These are phyloP conservation scores for Neopelma chrysocephalum DNA, from an alignment of 2,797 vertebrate species.

Conservation along the genomic window DNA sequence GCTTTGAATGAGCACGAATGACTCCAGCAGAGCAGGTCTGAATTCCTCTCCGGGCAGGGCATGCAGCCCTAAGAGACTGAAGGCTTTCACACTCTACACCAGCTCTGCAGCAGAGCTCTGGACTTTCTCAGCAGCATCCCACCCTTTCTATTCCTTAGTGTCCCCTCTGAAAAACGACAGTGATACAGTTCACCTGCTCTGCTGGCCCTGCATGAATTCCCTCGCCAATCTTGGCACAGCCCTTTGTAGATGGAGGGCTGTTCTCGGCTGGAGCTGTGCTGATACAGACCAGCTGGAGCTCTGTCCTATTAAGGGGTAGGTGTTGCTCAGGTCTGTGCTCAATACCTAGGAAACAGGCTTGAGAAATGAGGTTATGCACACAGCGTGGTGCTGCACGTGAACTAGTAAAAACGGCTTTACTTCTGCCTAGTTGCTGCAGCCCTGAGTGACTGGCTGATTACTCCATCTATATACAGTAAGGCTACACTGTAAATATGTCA, in stretches of 20 bases:
- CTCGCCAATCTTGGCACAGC: background rate
- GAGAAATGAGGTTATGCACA: conserved; percentile 36
- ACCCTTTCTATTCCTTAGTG: background rate
- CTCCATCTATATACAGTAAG: conserved; percentile 51
- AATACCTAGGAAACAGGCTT: conserved; percentile 25
- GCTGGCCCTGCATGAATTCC: background rate
- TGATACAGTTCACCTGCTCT: background rate
- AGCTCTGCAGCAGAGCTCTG: background rate
- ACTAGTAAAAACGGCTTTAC: conserved; percentile 4
- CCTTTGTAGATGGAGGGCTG: background rate
- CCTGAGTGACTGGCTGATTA: conserved; percentile 31
- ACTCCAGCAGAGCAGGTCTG: conserved; percentile 32
- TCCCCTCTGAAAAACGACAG: background rate
- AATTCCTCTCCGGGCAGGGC: background rate
- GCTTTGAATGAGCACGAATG: background rate
- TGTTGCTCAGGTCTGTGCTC: background rate
- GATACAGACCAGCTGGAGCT: conserved; percentile 22
- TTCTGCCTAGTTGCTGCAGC: background rate
- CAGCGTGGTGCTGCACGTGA: background rate
- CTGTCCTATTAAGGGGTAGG: conserved; percentile 26
- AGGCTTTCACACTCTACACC: background rate
- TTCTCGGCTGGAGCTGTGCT: background rate
- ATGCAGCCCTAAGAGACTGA: background rate
- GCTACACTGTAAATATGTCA: conserved; percentile 48
- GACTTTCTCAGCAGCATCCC: background rate